Conservation (phyloP, 2,797 vertebrate species). For the Pseudomugil tenellus region DNA sequence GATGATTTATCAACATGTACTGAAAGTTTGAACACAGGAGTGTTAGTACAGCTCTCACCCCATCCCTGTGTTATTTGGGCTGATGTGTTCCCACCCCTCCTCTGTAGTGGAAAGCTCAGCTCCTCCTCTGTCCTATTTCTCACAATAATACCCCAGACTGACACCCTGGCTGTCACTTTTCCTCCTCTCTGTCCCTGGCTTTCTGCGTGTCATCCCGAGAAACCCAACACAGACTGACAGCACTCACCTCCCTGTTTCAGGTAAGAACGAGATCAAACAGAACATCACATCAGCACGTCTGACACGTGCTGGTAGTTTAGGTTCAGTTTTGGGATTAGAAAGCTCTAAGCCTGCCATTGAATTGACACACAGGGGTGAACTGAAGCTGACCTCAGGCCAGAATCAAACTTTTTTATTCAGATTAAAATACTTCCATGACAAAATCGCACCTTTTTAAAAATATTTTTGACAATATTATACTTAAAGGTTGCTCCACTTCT, state of each 20-base stretch:
- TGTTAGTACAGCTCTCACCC: neutral
- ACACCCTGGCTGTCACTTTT: conserved; percentile 44
- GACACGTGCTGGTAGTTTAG: conserved; percentile 25
- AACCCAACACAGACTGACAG: conserved; percentile 29
- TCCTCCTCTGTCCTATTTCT: conserved; percentile 56
- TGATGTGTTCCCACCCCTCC: conserved; percentile 23
- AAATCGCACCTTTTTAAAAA: neutral
- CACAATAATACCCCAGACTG: conserved; percentile 56
- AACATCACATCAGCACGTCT: conserved; percentile 46
- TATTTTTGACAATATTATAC: neutral
- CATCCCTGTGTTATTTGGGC: conserved; percentile 22
- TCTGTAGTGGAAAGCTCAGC: conserved; percentile 34
- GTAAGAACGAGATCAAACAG: conserved; percentile 43
- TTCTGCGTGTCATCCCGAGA: conserved; percentile 15
- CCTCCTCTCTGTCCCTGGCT: conserved; percentile 25
- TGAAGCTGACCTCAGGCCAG: conserved; percentile 34
- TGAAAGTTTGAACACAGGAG: neutral
- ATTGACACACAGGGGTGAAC: conserved; percentile 40
- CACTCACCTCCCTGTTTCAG: conserved; percentile 49
- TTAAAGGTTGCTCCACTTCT: neutral
- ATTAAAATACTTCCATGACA: conserved; percentile 1
- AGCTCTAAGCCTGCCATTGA: conserved; percentile 66
- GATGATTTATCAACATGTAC: neutral
- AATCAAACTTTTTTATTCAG: conserved; percentile 30
- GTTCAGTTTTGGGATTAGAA: conserved; percentile 56